Base-by-base conservation (phyloP, 2,888 invertebrate species). In the Dorcus hopei region DNA sequence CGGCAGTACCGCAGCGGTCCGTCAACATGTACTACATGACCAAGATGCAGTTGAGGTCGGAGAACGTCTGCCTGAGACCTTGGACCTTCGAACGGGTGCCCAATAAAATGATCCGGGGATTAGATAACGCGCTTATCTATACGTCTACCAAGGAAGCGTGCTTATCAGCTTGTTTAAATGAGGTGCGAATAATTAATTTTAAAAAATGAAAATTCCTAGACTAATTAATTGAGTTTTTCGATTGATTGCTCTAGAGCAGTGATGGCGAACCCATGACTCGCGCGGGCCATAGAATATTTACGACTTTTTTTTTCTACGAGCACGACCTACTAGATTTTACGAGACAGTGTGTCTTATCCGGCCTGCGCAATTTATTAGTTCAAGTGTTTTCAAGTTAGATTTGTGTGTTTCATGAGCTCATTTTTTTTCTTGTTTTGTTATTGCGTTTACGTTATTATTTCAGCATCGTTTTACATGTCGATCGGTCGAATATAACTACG, bases 21-120 rank as follows among this genome's bases (percentile, higher is more conserved):
- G 92, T 92, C 71, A 95, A 93, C 78, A 91, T 93, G 82, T 95
- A 95, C 79, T 95, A 95, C 83, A 94, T 95, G 93, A 93, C 93
- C 72, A 95, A 95, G 80, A 81, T 95, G 71, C 90, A 91, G 80
- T 86, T 95, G 70, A 82, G 94, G 77, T 92, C 94, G 66, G 95
- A 95, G 76, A 94, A 93, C 76, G 91, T 95, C 4, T 95, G 95
- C 75, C 82, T 91, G 67, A 84, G 95, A 62, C 94, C 95, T 39
- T 95, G 95, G 95, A 85, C 94, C 42, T 95, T 96, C 78, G 95
- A 96, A 79, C 83, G 95, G 49, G 92, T 95, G 43, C 95, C 95
- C 3, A 95, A 95, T 77, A 94, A 94, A 79, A 90, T 94, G 80
- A 89, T 95, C 59, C 85, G 93, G 41, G 94, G 94, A 0, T 82